Base-by-base conservation (phyloP, 1,140 invertebrate genomes). In the Chymomyza costata region DNA sequence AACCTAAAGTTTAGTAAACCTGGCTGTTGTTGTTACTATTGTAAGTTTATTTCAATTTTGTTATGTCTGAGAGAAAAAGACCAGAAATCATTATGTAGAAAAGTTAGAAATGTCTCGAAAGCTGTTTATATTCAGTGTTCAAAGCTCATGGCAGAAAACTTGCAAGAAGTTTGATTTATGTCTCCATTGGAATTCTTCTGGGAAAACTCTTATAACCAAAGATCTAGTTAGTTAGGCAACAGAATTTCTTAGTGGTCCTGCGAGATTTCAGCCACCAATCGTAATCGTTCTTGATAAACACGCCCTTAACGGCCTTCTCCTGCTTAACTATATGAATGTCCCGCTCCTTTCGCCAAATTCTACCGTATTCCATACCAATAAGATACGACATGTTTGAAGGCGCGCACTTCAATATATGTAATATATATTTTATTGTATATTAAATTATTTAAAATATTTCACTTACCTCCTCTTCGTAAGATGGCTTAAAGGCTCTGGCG, bases 201-300 rank as follows among this genome's bases (percentile, higher is more conserved):
- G n/a, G n/a, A n/a, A n/a, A n/a, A n/a, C n/a, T n/a, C n/a, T n/a
- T n/a, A n/a, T n/a, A n/a, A n/a, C n/a, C n/a, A n/a, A n/a, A n/a
- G n/a, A n/a, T n/a, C n/a, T n/a, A n/a, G n/a, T n/a, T n/a, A n/a
- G n/a, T n/a, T n/a, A n/a, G 45, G 44, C 51, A 40, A 18, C 71
- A 78, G 38, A 66, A 66, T 3, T 30, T 34, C 10, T 60, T 80
- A 6, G 45, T 34, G 1, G 66, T 64, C 31, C 49, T 64, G 5
- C 56, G 81, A 30, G 69, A 28, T 3, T 61, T 61, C 0, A 83
- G 45, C 81, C 81, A 83, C 57, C 57, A 65, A 2, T 65, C 57
- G 8, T 68, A 83, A 19, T 83, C 81, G 16, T 83, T 83, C 32
- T 65, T 53, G 1, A 83, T 69, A 2, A 31, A 32, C 47, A 78